Base-by-base conservation (phyloP, 1,140 invertebrate genomes). In the Panagrolaimus sp. region DNA sequence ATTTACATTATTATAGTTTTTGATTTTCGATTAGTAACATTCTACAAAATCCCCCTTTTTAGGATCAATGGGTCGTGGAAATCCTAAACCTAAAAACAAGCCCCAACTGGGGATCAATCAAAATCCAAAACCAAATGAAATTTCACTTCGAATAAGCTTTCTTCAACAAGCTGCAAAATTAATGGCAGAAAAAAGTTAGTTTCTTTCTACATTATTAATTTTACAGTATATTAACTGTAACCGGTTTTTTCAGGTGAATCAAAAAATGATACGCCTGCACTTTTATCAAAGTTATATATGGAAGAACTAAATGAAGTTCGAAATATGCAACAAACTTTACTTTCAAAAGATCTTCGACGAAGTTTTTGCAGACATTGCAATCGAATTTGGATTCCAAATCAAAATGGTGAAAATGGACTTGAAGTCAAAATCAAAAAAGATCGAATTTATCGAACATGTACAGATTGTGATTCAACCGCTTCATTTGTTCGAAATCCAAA, bases 241-340 rank as follows among this genome's bases (percentile, higher is more conserved):
- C 17, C 0, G 2, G 32, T 38, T 58, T 24, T 58, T 58, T 12
- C 17, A 58, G 52, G 52, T 28, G 1, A 58, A 21, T 26, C 21
- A 58, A 17, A 21, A 21, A 58, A 58, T 28, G 52, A 58, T 14
- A 21, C 52, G 1, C 10, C 52, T 4, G 14, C 21, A 21, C 17
- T 21, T 2, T 6, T 58, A 17, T 58, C 52, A 5, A 58, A 58
- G 28, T n/a, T 58, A 21, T 58, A 58, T 28, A 58, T 58, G 2
- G 52, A 58, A 21, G 52, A 58, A 28, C 52, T 58, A 12, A 21
- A 58, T 28, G 52, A 58, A 58, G 17, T 58, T 12, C 1, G 17
- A 58, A 58, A 58, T n/a, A 58, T 58, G 10, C 52, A 58, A 14
- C 52, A 58, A 58, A 58, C 52, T 14, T 14, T 58, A 5, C 52